Evolutionary conservation across 2,888 invertebrate species (phyloP), one percentile per base, ranked within the genome.

Genomic region (Amphipoea lucens): DNA sequence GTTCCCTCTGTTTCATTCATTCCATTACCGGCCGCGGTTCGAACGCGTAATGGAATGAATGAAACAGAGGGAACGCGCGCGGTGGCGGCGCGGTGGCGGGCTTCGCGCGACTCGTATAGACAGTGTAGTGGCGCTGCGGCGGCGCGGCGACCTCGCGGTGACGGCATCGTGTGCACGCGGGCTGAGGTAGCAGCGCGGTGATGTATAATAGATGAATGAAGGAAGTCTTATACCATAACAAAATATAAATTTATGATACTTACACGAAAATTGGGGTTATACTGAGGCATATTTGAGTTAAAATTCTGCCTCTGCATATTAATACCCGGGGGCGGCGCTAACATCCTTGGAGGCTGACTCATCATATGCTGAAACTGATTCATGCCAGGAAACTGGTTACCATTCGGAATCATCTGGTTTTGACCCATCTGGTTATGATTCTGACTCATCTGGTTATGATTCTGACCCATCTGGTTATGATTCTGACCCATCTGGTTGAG

Each of bases 241-340:
- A 54, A 54, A 54, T 54, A 20, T 20, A 45, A 45, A 45, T 45
- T 11, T 3, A 45, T 45, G 11, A 45, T 89, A 96, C 96, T 96
- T 90, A 97, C 96, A 83, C 96, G 96, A 95, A 96, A 96, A 92
- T 94, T 96, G 62, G 91, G 93, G 75, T 96, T 96, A 79, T 89
- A 96, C 70, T 94, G 96, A 4, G 94, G 94, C 90, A 96, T 92
- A 74, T 93, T 96, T 1, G 94, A 93, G 68, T 87, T 95, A 84
- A 95, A 96, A 91, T 94, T 96, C 85, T 95, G 96, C 73, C 96
- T 89, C 0, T 95, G 95, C 93, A 96, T 94, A 7, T 91, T 92
- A 65, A 97, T 94, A 0, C 96, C 96, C 0, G 96, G 96, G 0
- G 96, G 96, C 0, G 96, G 96, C 0, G 91, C 95, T 76, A 96